Evolutionary conservation across 2,888 invertebrate species (phyloP).

Genomic region (Papilio gigon): DNA sequence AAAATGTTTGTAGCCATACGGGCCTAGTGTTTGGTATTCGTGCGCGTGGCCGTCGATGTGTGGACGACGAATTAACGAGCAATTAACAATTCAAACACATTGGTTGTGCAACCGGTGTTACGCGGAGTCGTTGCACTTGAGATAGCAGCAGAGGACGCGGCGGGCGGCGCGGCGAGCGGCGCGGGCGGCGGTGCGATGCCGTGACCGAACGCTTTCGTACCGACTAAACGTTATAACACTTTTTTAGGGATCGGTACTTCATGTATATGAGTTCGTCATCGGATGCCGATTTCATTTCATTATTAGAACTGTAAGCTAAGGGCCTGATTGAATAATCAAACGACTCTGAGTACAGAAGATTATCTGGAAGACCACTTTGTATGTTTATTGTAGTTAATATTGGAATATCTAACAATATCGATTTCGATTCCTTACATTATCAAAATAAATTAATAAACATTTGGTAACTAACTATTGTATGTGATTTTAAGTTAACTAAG

Average conservation of each 20-base stretch:
- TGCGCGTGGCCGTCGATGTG: slow-evolving; percentile 24
- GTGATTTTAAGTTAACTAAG: too few species aligned
- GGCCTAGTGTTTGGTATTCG: slow-evolving; percentile 18
- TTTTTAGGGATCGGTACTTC: slow-evolving; percentile 14
- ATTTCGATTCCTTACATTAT: too few species aligned
- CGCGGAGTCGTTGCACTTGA: slow-evolving; percentile 46
- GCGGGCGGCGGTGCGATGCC: slow-evolving; percentile 28
- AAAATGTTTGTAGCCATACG: slow-evolving; percentile 14
- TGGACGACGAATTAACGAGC: slow-evolving; percentile 43
- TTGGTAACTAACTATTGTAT: too few species aligned
- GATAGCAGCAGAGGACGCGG: slow-evolving; percentile 24
- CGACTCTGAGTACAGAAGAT: too few species aligned
- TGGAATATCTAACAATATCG: too few species aligned
- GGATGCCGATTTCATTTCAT: too few species aligned
- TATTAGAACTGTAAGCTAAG: too few species aligned
- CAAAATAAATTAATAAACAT: too few species aligned
- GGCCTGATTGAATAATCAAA: too few species aligned
- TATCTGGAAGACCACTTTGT: too few species aligned
- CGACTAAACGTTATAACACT: slow-evolving; percentile 23
- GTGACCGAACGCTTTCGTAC: slow-evolving; percentile 43
- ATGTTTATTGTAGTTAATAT: too few species aligned
- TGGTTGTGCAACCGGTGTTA: slow-evolving; percentile 50
- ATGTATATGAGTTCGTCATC: background rate
- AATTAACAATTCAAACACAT: slow-evolving; percentile 50
- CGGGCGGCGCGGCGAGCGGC: slow-evolving; percentile 9